Evolutionary conservation across 2,888 invertebrate genomes (phyloP), one percentile per base, ranked within the genome.

Genomic region (Ethmia dodecea): DNA sequence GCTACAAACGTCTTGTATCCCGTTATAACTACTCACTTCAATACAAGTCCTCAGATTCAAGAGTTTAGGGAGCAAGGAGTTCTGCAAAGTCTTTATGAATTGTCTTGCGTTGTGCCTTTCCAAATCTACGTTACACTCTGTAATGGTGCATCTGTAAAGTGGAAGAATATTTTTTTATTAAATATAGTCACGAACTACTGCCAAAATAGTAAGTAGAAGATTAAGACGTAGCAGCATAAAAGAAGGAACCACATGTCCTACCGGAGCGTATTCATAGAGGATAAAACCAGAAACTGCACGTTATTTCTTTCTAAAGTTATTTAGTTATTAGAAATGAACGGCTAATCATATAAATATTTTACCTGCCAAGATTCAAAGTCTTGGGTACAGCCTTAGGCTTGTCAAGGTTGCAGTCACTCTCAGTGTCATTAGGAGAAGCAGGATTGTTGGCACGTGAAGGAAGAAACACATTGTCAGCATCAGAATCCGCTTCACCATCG

Each of bases 71-170:
- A 97, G 84, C 25, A 95, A 76, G 38, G 93, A 90, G 41, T 89
- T 89, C 42, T 91, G 91, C 13, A 96, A 64, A 0, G 93, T 93
- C 58, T 92, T 91, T 0, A 94, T 91, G 66, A 96, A 97, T 60
- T 93, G 92, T 12, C 93, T 86, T 0, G 96, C 95, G 65, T 96
- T 96, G 63, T 95, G 94, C 32, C 95, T 88, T 68, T 97, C 96
- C 27, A 93, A 89, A 60, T 95, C 95, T 8, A 93, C 93, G 49
- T 94, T 94, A 50, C 92, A 92, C 61, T 92, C 87, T 0, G 84
- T 86, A 40, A 83, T 61, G 1, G 76, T 84, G 53, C 86, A 86
- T 47, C 87, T 84, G 49, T 5, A 73, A n/a, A n/a, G n/a, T n/a
- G n/a, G n/a, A n/a, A n/a, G n/a, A n/a, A n/a, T n/a, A n/a, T n/a